A percentile compares a stretch with the other conserved stretches of the same genome.
Conservation (phyloP, 37 sponge, comb jelly and placozoan genomes). For the Chondrilla cf. caribensis region DNA sequence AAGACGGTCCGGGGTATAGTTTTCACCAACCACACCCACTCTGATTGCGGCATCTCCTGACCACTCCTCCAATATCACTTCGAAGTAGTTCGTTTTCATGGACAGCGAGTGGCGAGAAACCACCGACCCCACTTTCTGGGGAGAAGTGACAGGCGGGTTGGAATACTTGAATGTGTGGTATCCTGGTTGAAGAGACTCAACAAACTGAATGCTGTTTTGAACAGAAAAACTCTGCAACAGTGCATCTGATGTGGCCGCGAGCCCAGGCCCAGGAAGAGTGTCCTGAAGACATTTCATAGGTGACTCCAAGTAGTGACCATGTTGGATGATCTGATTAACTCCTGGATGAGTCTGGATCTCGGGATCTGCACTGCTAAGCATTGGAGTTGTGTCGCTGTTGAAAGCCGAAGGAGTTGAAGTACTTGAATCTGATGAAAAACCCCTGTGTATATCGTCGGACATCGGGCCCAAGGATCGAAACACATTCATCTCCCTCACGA, state of each 20-base stretch:
- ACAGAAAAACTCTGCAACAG: no score
- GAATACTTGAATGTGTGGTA: neutral
- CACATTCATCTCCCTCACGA: neutral
- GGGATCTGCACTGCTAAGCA: no score
- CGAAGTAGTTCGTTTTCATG: constrained; percentile 62
- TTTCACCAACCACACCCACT: constrained; percentile 38
- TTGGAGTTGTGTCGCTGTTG: no score
- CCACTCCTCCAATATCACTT: constrained; percentile 29
- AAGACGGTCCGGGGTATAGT: constrained; percentile 23
- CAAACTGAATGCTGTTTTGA: no score
- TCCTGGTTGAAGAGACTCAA: neutral
- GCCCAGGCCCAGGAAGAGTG: no score
- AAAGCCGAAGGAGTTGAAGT: no score
- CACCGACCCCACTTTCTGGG: constrained; percentile 16
- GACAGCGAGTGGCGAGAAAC: constrained; percentile 35
- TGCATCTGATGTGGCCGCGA: no score
- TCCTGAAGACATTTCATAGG: no score
- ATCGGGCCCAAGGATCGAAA: neutral
- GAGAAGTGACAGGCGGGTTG: neutral
- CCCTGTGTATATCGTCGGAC: neutral
- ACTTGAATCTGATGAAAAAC: no score
- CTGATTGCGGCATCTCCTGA: neutral
- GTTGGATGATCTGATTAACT: no score
- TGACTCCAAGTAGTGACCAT: no score
- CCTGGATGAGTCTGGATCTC: no score